These are phyloP conservation scores for Argentina silus DNA, from an alignment of 2,797 vertebrate species.

Conservation along the genomic window DNA sequence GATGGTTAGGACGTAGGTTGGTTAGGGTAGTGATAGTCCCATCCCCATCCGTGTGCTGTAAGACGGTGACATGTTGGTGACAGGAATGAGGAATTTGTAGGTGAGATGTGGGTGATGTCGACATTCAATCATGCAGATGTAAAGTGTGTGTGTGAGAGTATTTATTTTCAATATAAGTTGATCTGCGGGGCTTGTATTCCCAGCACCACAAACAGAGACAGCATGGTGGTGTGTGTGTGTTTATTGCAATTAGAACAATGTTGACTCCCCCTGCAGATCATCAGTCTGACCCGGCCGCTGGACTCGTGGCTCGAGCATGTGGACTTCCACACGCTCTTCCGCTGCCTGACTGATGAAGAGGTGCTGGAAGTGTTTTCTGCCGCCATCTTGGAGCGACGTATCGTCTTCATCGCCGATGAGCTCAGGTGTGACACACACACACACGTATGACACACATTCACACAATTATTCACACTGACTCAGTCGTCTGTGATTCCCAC, in stretches of 20 bases:
- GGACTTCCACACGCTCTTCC: slow-evolving; percentile 85
- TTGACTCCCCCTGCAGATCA: slow-evolving; percentile 77
- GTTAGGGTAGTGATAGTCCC: too few species aligned
- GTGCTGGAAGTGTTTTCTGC: slow-evolving; percentile 89
- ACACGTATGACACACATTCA: not conserved
- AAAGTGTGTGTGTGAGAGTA: not conserved
- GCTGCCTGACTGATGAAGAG: slow-evolving; percentile 80
- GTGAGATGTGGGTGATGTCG: too few species aligned
- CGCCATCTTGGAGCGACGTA: slow-evolving; percentile 84
- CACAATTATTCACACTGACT: not conserved
- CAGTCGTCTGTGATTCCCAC: not conserved
- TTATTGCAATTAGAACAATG: not conserved
- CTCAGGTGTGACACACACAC: slow-evolving; percentile 81
- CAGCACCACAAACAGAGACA: not conserved
- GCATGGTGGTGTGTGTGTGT: not conserved
- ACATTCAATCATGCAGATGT: not conserved
- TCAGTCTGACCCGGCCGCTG: slow-evolving; percentile 87
- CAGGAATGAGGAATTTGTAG: too few species aligned
- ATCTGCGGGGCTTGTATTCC: too few species aligned
- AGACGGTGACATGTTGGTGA: too few species aligned
- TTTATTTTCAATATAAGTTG: not conserved
- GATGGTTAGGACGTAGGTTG: too few species aligned
- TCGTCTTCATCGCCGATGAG: slow-evolving; percentile 90
- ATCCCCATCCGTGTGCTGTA: too few species aligned
- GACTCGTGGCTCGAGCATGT: slow-evolving; percentile 94